Evolutionary conservation across 2,888 invertebrate species (phyloP), one percentile per base, ranked within the genome.

Genomic region (Yponomeuta cagnagella): DNA sequence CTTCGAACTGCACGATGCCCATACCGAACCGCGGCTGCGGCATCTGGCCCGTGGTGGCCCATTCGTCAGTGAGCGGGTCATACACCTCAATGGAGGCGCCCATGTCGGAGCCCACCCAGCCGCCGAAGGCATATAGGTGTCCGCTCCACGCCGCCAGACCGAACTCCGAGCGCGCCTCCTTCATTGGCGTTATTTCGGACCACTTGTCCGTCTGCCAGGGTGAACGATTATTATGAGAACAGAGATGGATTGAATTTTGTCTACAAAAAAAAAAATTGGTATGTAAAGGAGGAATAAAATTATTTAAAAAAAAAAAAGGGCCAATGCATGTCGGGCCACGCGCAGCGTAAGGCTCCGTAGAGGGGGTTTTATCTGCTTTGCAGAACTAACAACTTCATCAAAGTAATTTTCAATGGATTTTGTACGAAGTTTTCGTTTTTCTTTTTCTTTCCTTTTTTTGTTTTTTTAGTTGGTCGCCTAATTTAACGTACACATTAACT

Each of bases 91-190:
- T 96, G 0, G 96, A 95, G 37, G 96, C 95, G 1, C 97, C 97
- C 83, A 98, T 97, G 82, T 97, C 97, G 73, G 96, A 96, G 0
- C 98, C 98, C 52, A 98, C 95, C 98, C 98, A 98, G 4, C 98
- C 98, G 66, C 98, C 98, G 77, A 98, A 95, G 0, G 97, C 98
- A 82, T 96, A 97, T 72, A 98, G 88, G 78, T 94, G 94, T 48
- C 96, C 97, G 76, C 96, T 95, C 85, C 96, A 94, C 15, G 96
- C 96, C 79, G 97, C 97, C 74, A 98, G 88, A 1, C 98, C 98
- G 82, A 98, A 97, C 84, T 97, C 98, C 87, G 97, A 98, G 33
- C 98, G 93, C 0, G 97, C 96, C 76, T 96, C 96, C 74, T 95
- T 94, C 96, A 97, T 96, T 12, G 94, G 94, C 8, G 95, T 93